Conservation (phyloP, 2,797 vertebrate species). For the Yasuhikotakia modesta region DNA sequence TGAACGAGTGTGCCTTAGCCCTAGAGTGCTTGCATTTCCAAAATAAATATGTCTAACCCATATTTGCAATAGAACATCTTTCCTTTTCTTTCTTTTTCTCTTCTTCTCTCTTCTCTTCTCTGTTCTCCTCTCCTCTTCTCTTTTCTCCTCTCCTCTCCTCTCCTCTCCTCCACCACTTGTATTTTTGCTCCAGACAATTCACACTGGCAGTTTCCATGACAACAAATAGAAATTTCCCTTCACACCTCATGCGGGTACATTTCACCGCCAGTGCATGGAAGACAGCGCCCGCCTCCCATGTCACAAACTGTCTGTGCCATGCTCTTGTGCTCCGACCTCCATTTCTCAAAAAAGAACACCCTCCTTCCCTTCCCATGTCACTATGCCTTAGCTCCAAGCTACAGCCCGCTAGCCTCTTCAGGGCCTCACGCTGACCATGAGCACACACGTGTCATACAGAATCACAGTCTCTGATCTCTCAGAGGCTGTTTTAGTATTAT, state of each 20-base stretch:
- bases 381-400: constrained; percentile 38
- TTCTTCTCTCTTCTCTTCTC: background rate
- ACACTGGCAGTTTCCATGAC: constrained; percentile 67
- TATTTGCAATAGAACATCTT: constrained; percentile 36
- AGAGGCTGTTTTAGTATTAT: constrained; percentile 36
- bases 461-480: constrained; percentile 40
- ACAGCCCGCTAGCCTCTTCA: constrained; percentile 26
- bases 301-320: constrained; percentile 52
- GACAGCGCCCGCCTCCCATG: constrained; percentile 48
- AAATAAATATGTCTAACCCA: constrained; percentile 33
- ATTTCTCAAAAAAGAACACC: constrained; percentile 14
- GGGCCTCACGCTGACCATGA: constrained; percentile 38
- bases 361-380: constrained; percentile 21
- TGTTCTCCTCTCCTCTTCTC: background rate
- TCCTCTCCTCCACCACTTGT: constrained; percentile 36
- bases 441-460: constrained; percentile 34
- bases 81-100: too few species aligned
- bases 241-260: constrained; percentile 62
- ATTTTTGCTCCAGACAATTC: constrained; percentile 57
- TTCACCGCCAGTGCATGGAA: constrained; percentile 56
- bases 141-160: background rate
- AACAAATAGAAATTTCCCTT: constrained; percentile 68
- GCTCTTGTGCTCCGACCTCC: constrained; percentile 40
- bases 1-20: constrained; percentile 28
- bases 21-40: constrained; percentile 5